Evolutionary conservation across 2,113 vertebrate genomes (phyloP).

Genomic region (Atlantisia rogersi): DNA sequence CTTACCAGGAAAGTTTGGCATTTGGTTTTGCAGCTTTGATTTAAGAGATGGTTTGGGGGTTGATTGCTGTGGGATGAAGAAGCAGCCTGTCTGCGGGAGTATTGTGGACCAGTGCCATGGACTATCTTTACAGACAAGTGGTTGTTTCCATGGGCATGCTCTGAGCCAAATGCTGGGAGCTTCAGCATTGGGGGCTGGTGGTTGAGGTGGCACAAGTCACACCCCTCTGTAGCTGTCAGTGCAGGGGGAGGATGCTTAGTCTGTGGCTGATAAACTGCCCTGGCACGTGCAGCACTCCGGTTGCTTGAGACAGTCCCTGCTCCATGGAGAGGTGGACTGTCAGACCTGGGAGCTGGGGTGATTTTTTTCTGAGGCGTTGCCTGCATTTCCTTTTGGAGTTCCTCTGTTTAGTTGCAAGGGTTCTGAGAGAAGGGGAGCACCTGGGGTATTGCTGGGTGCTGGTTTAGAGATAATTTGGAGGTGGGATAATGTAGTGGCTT

Average conservation of each 20-base stretch:
- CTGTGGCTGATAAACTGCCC: neutral
- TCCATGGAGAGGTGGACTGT: neutral
- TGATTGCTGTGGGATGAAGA: neutral
- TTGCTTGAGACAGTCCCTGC: neutral
- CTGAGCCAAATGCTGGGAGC: neutral
- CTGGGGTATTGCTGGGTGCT: neutral
- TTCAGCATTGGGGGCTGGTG: accelerated
- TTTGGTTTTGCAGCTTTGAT: neutral
- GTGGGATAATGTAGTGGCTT: neutral
- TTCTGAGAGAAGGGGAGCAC: neutral
- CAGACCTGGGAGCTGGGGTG: neutral
- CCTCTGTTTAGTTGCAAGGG: neutral
- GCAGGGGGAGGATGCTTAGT: neutral
- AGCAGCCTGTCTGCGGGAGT: neutral
- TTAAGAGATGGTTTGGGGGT: neutral
- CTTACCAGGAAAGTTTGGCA: neutral
- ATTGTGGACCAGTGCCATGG: neutral
- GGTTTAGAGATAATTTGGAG: neutral
- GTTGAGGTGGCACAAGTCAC: neutral
- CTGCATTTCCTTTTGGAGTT: neutral
- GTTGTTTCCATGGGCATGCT: neutral
- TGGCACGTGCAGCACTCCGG: accelerated
- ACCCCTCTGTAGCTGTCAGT: accelerated
- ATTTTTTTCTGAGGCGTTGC: neutral
- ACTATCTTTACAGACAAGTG: neutral